Evolutionary conservation across 2,888 invertebrate genomes (phyloP).

Genomic region (Allolobophora icterica): DNA sequence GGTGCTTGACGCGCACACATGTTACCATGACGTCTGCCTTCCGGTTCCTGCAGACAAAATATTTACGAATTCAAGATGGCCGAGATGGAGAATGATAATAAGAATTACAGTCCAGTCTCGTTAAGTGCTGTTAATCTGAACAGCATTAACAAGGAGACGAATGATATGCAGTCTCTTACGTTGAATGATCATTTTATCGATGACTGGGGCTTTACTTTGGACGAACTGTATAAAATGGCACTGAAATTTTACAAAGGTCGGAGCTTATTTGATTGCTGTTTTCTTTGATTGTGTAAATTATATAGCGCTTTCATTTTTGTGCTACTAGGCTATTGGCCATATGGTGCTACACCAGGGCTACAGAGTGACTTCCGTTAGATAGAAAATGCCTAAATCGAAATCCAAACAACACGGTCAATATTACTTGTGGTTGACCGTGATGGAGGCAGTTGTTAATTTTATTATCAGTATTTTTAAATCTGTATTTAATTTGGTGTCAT

Average conservation of each 20-base stretch:
- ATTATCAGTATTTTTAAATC: too few relatives aligned
- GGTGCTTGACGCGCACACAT: neutral
- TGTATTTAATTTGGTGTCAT: too few relatives aligned
- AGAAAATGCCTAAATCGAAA: neutral
- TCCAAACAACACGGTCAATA: too few relatives aligned
- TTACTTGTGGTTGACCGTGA: too few relatives aligned
- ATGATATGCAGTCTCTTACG: constrained; percentile 1
- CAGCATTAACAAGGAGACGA: neutral
- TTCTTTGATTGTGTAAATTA: neutral
- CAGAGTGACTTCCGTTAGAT: neutral
- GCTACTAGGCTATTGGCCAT: too few relatives aligned
- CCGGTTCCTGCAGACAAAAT: constrained; percentile 12
- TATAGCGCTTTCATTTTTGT: neutral
- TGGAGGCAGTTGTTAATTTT: neutral
- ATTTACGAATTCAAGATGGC: constrained; percentile 24
- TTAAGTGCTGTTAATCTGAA: constrained; percentile 20
- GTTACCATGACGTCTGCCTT: neutral
- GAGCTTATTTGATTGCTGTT: neutral
- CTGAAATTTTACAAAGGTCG: constrained; percentile 88
- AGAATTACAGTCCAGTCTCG: neutral
- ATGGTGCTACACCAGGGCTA: neutral
- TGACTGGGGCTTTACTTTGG: constrained; percentile 67
- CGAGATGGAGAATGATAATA: neutral
- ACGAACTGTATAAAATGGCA: constrained; percentile 86
- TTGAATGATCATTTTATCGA: constrained; percentile 19